phyloP scores from a whole-genome alignment of 1,140 invertebrate genomes.

The Drosophila prosaltans region DNA sequence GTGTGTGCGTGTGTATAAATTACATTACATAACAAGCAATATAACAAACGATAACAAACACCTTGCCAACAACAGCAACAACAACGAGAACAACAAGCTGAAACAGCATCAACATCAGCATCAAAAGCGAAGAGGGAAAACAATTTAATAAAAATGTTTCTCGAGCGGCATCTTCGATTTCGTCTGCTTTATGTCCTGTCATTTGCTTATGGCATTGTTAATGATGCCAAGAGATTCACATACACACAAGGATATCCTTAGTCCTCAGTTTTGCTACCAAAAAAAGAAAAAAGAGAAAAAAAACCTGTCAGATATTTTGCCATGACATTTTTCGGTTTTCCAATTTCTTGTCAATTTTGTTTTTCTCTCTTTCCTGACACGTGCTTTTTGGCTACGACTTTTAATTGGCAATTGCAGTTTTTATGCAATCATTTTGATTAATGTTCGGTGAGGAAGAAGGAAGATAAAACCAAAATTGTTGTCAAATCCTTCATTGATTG shows the following conservation, averaged over 20 bases:
- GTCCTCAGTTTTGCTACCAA: not conserved
- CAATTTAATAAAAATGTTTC: slow-evolving; percentile 74
- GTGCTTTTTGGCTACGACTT: slow-evolving; percentile 1
- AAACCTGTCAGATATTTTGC: slow-evolving; percentile 13
- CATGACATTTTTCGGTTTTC: slow-evolving; percentile 16
- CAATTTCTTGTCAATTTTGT: slow-evolving; percentile 13
- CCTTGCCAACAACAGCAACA: slow-evolving; percentile 47
- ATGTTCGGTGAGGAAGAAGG: not conserved
- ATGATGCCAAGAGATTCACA: not conserved
- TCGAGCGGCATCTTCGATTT: slow-evolving; percentile 50
- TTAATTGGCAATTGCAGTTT: slow-evolving; percentile 10
- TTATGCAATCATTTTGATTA: slow-evolving; percentile 10
- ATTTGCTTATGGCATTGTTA: slow-evolving; percentile 43
- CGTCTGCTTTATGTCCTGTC: slow-evolving; percentile 45
- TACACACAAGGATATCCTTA: not conserved
- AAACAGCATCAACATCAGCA: slow-evolving; percentile 24
- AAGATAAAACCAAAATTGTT: not conserved
- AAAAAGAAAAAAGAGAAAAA: not conserved
- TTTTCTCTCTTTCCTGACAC: not conserved
- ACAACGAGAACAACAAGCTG: slow-evolving; percentile 10
- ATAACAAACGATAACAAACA: slow-evolving; percentile 82
- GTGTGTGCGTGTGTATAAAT: slow-evolving; percentile 67
- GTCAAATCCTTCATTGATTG: slow-evolving; percentile 5
- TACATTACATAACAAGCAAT: slow-evolving; percentile 80
- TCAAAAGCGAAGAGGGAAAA: slow-evolving; percentile 20